phyloP scores from a whole-genome alignment of 2,888 invertebrate species.

The Scrobipalpa atriplicella region DNA sequence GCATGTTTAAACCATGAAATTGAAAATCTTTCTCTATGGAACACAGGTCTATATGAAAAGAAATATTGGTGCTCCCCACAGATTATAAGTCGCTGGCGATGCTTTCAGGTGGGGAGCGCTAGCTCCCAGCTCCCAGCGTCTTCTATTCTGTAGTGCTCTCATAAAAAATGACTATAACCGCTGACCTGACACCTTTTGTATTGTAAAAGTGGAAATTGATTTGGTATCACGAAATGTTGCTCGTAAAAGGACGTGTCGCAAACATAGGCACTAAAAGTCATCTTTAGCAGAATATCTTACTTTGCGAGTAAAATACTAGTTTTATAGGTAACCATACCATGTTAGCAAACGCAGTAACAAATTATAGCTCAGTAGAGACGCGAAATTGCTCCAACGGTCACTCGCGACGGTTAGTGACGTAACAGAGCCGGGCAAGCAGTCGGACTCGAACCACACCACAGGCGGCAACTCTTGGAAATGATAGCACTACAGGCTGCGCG shows the following conservation, averaged over 20 bases:
- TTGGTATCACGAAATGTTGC: no score
- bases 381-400: conserved; percentile 30
- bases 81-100: no score
- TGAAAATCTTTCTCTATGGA: no score
- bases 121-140: no score
- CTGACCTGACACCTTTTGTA: no score
- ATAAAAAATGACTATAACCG: no score
- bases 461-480: conserved; percentile 2
- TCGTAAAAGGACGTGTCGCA: neutral
- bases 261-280: neutral
- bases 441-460: neutral
- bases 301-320: neutral
- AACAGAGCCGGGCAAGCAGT: conserved; percentile 33
- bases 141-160: no score
- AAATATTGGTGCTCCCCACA: no score
- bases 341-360: neutral
- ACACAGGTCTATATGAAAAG: no score
- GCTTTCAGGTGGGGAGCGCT: no score
- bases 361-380: conserved; percentile 7
- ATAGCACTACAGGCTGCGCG: neutral
- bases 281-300: neutral
- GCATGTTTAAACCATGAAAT: no score
- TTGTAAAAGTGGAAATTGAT: no score
- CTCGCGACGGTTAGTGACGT: conserved; percentile 34
- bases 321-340: neutral